Evolutionary conservation across 2,888 invertebrate genomes (phyloP).

Genomic region (Anagyrus pseudococci): DNA sequence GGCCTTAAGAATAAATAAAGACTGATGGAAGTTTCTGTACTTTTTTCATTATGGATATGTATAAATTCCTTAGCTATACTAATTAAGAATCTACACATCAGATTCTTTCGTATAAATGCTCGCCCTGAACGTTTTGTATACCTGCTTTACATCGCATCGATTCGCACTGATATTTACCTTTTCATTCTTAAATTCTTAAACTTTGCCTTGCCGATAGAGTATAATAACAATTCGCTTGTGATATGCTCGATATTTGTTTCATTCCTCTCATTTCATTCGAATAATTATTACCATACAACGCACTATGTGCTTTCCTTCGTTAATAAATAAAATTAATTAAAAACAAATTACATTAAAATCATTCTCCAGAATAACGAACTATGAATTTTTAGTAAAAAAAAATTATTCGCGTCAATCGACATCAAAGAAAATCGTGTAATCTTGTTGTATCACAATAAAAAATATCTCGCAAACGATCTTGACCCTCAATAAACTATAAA

Average conservation of each 20-base stretch:
- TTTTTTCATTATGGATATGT: constrained; percentile 29
- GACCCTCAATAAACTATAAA: no score
- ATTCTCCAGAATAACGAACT: no score
- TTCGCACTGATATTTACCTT: constrained; percentile 26
- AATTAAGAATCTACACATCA: constrained; percentile 17
- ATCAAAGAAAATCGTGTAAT: no score
- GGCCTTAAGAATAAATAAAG: no score
- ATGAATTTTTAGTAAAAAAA: no score
- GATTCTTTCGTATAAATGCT: constrained; percentile 26
- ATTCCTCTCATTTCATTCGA: background rate
- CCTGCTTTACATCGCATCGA: constrained; percentile 11
- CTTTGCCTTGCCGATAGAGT: constrained; percentile 13
- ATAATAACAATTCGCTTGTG: constrained; percentile 16
- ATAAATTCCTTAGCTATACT: constrained; percentile 33
- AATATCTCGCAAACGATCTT: no score
- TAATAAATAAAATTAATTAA: constrained; percentile 1
- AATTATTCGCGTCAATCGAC: no score
- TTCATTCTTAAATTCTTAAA: background rate
- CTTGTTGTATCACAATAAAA: no score
- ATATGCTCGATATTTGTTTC: constrained; percentile 19
- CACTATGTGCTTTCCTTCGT: constrained; percentile 1
- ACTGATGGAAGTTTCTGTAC: constrained; percentile 17
- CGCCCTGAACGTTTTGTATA: constrained; percentile 3
- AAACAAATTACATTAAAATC: no score
- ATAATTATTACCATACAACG: constrained; percentile 6